phyloP scores from a whole-genome alignment of 2,113 vertebrate species.

The Caranx ignobilis region DNA sequence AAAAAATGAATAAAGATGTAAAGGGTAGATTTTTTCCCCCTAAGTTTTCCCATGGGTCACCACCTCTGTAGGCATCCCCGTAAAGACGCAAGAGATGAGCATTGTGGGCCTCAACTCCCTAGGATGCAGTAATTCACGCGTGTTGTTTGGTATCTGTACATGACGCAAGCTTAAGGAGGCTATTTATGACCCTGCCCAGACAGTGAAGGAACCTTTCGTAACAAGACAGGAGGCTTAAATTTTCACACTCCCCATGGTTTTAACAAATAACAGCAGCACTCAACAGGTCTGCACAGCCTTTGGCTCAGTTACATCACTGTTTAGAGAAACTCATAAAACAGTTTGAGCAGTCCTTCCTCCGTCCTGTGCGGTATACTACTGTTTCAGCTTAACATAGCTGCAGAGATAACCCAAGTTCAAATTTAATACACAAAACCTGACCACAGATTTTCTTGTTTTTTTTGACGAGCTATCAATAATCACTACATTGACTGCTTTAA shows the following conservation, averaged over 20 bases:
- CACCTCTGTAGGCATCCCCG: not conserved
- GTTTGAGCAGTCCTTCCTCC: not conserved
- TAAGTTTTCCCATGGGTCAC: not conserved
- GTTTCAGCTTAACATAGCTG: not conserved
- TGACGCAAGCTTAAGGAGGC: conserved; percentile 1
- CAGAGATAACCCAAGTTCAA: conserved; percentile 8
- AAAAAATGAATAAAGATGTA: not conserved
- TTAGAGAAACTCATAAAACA: not conserved
- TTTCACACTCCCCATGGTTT: not conserved
- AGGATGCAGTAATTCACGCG: not conserved
- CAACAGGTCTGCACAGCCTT: not conserved
- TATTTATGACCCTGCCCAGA: not conserved
- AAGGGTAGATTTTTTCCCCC: not conserved
- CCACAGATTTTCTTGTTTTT: not conserved
- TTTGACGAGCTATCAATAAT: not conserved
- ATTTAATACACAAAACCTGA: not conserved
- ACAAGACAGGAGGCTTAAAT: conserved; percentile 11
- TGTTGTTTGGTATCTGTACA: not conserved
- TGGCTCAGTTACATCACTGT: not conserved
- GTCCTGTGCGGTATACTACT: not conserved
- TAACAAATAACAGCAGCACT: not conserved
- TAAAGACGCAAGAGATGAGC: not conserved
- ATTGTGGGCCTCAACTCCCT: not conserved
- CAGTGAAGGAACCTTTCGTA: conserved; percentile 3
- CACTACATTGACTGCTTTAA: not conserved